Evolutionary conservation across 2,113 vertebrate species (phyloP).

Genomic region (Pan paniscus): DNA sequence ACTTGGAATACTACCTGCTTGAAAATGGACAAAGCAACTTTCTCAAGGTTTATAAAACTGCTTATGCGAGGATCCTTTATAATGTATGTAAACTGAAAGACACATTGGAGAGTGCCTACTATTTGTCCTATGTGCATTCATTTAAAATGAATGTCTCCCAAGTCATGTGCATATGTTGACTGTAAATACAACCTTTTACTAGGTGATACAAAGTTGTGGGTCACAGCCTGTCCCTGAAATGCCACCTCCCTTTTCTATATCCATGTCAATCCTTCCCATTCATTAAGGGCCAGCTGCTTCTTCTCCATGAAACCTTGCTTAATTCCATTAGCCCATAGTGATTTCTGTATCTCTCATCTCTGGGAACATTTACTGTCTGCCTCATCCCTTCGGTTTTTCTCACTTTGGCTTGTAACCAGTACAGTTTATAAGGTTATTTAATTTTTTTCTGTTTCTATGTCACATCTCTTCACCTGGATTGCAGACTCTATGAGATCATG

Average conservation of each 20-base stretch:
- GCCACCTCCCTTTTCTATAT: not conserved
- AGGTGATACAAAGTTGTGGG: not conserved
- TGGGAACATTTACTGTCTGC: not conserved
- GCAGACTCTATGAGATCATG: not conserved
- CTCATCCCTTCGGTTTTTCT: not conserved
- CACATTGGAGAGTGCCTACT: not conserved
- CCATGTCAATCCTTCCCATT: not conserved
- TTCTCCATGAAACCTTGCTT: not conserved
- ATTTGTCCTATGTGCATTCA: not conserved
- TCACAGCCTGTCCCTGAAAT: not conserved
- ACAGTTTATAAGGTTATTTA: not conserved
- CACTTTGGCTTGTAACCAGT: not conserved
- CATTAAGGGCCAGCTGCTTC: not conserved
- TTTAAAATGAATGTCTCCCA: not conserved
- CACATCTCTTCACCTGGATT: not conserved
- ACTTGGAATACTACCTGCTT: not conserved
- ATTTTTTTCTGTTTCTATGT: not conserved
- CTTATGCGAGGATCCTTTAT: not conserved
- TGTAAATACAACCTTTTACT: not conserved
- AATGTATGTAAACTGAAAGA: not conserved
- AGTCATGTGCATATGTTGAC: not conserved
- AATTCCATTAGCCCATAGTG: not conserved
- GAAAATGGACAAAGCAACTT: constrained; percentile 45
- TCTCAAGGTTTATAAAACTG: constrained; percentile 42
- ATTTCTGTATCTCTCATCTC: constrained; percentile 5